Conservation (phyloP, 2,888 invertebrate species). For the Macaria liturata region DNA sequence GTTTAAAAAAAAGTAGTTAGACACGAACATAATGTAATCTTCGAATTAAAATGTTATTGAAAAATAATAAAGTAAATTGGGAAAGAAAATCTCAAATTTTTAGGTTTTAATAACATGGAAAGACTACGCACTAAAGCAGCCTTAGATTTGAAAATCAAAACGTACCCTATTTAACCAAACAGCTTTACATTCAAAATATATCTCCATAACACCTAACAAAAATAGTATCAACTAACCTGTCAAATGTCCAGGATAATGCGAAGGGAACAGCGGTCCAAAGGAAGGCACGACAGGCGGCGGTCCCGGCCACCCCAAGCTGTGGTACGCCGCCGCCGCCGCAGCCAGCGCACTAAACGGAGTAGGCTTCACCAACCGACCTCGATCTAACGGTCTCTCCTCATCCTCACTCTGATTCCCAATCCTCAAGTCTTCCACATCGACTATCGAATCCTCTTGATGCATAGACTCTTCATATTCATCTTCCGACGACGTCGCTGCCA, state of each 20-base stretch:
- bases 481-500: slow-evolving; percentile 79
- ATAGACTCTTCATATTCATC: slow-evolving; percentile 88
- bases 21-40: no score
- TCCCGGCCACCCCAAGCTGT: slow-evolving; percentile 84
- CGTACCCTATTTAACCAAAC: no score
- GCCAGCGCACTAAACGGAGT: slow-evolving; percentile 88
- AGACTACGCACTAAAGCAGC: no score
- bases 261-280: slow-evolving; percentile 87
- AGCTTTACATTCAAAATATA: no score
- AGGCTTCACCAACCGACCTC: slow-evolving; percentile 84
- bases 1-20: no score
- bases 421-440: slow-evolving; percentile 91
- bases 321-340: slow-evolving; percentile 87
- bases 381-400: slow-evolving; percentile 67
- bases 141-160: no score
- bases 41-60: no score
- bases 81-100: no score
- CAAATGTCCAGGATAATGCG: slow-evolving; percentile 82
- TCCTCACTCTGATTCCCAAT: slow-evolving; percentile 80
- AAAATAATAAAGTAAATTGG: no score
- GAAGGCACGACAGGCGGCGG: slow-evolving; percentile 83
- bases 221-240: slow-evolving; percentile 57
- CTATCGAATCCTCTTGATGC: slow-evolving; percentile 86
- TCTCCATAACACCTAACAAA: no score
- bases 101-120: no score